These are phyloP conservation scores for Drosophila parthenogenetica DNA, from an alignment of 2,888 invertebrate genomes.

Conservation along the genomic window DNA sequence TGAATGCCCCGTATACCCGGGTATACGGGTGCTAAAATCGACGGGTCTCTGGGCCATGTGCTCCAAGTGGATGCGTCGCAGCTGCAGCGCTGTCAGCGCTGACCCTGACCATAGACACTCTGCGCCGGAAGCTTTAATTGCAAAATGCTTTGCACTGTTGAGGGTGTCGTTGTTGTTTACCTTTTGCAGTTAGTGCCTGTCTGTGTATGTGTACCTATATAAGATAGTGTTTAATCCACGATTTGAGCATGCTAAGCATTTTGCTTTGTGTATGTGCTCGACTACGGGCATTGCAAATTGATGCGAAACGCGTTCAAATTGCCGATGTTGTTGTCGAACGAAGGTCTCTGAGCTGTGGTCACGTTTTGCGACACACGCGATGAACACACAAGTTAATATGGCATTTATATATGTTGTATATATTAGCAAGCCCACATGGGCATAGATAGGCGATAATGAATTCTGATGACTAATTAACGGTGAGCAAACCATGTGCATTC, in stretches of 20 bases:
- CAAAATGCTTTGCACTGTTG: conserved; percentile 30
- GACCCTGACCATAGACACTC: conserved; percentile 76
- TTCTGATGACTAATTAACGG: conserved; percentile 29
- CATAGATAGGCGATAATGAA: conserved; percentile 24
- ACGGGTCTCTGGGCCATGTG: conserved; percentile 39
- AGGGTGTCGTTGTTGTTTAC: background rate
- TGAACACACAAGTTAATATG: conserved; percentile 12
- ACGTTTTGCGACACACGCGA: conserved; percentile 70
- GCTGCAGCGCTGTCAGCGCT: conserved; percentile 14
- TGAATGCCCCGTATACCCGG: conserved; percentile 20
- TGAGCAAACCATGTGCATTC: background rate
- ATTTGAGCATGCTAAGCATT: conserved; percentile 19
- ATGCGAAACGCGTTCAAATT: conserved; percentile 45
- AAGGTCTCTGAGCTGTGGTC: conserved; percentile 53
- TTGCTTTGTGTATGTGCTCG: conserved; percentile 25
- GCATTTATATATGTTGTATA: background rate
- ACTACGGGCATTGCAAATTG: conserved; percentile 36
- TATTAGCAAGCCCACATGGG: conserved; percentile 15
- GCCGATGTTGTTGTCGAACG: conserved; percentile 32
- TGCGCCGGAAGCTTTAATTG: conserved; percentile 44
- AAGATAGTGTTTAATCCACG: conserved; percentile 1
- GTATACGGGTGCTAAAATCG: conserved; percentile 5
- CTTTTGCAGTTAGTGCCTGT: conserved; percentile 4
- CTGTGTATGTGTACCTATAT: background rate
- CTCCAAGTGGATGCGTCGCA: conserved; percentile 15